A percentile compares a stretch with the other conserved stretches of the same genome.
Conservation (phyloP, 2,888 invertebrate genomes). For the Nomada fucata region DNA sequence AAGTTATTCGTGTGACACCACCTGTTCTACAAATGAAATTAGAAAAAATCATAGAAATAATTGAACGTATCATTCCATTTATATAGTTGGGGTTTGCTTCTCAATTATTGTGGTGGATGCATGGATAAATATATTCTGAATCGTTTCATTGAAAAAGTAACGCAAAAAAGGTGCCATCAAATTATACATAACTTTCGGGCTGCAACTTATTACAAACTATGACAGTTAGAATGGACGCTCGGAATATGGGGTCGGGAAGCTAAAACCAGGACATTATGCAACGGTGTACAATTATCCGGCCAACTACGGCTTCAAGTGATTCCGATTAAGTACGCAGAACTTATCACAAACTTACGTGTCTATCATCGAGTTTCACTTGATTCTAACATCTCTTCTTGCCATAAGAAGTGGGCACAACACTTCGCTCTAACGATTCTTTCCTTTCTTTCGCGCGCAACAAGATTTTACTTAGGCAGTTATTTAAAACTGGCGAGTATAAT, state of each 20-base stretch:
- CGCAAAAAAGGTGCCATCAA: not conserved
- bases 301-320: constrained; percentile 39
- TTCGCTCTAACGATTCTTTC: constrained; percentile 33
- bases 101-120: not conserved
- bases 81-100: not conserved
- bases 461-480: constrained; percentile 65
- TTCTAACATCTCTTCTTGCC: constrained; percentile 27
- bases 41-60: no score
- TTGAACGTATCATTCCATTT: no score
- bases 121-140: not conserved
- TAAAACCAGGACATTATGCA: constrained; percentile 50
- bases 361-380: constrained; percentile 37
- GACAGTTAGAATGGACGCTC: constrained; percentile 3
- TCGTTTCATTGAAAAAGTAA: not conserved
- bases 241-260: constrained; percentile 11
- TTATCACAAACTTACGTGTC: constrained; percentile 53
- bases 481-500: constrained; percentile 69
- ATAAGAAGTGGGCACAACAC: constrained; percentile 16
- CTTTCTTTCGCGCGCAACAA: constrained; percentile 39
- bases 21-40: not conserved
- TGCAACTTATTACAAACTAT: constrained; percentile 9
- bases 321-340: constrained; percentile 3
- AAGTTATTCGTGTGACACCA: not conserved
- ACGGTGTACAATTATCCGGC: constrained; percentile 24
- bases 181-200: not conserved